Conservation (phyloP, 2,797 vertebrate genomes). For the Liparis tanakae region DNA sequence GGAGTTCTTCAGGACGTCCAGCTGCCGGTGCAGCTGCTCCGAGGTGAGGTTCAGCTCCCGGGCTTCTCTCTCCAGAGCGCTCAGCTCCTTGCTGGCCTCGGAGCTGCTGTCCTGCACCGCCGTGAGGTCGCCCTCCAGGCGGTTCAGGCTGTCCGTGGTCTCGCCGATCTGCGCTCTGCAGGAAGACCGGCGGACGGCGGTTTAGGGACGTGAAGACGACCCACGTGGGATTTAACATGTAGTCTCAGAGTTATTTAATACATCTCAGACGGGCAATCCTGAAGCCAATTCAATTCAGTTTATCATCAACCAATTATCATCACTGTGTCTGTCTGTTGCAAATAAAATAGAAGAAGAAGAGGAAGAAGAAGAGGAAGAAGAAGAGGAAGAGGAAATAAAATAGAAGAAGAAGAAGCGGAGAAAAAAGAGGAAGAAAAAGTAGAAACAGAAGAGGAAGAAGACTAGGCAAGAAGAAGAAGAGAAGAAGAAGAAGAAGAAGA, state of each 20-base stretch:
- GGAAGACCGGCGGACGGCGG: not conserved
- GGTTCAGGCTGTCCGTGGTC: slow-evolving; percentile 90
- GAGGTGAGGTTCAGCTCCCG: slow-evolving; percentile 90
- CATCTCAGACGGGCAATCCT: not conserved
- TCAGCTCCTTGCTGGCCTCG: slow-evolving; percentile 90
- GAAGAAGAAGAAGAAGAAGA: too few relatives aligned
- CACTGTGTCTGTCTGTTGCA: too few relatives aligned
- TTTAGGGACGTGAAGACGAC: not conserved
- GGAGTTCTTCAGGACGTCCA: slow-evolving; percentile 93
- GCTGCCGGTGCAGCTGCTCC: slow-evolving; percentile 84
- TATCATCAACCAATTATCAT: too few relatives aligned
- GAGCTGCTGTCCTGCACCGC: slow-evolving; percentile 91
- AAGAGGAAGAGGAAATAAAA: too few relatives aligned
- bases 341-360: too few relatives aligned
- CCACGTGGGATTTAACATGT: not conserved
- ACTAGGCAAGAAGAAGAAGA: too few relatives aligned
- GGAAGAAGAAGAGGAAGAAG: too few relatives aligned
- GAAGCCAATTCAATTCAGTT: too few relatives aligned
- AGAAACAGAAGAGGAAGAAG: too few relatives aligned
- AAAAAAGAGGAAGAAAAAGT: too few relatives aligned
- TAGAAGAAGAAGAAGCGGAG: too few relatives aligned
- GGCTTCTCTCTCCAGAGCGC: slow-evolving; percentile 87
- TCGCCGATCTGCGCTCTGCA: slow-evolving; percentile 89
- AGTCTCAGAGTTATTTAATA: not conserved
- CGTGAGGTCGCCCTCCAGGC: slow-evolving; percentile 89